Evolutionary conservation across 2,113 vertebrate species (phyloP), one percentile per base, ranked within the genome.

Genomic region (Psilopogon haemacephalus): DNA sequence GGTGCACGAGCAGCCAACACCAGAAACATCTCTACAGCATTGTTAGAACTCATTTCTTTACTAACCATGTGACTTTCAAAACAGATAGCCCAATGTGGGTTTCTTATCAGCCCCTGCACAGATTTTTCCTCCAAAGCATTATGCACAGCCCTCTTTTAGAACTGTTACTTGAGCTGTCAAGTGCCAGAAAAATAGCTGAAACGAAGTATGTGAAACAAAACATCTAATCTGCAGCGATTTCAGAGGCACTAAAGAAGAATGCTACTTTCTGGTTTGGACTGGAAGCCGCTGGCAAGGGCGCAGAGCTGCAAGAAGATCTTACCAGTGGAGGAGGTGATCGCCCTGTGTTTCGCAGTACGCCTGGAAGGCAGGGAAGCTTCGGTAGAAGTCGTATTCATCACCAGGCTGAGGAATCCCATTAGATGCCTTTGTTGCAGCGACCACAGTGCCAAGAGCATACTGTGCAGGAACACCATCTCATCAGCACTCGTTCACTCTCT

Each of bases 381-480:
- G 97, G 94, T 99, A 99, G 96, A 99, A 99, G 90, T 99, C 99
- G 18, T 98, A 99, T 32, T 99, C 99, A 5, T 99, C 99, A 0
- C 99, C 99, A 12, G 97, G 89, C 94, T 98, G 98, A 24, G 99
- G 99, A 2, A 99, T 97, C 50, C 97, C 94, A 0, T 97, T 98
- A 0, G 99, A 98, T 2, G 99, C 98, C 86, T 99, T 99, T 12
- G 99, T 99, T 7, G 98, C 98, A 5, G 98, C 97, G 35, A 99
- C 97, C 35, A 99, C 98, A 0, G 98, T 96, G 38, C 98, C 97
- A 5, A 99, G 96, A 46, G 98, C 99, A 46, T 99, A 95, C 99
- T 99, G 98, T 59, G 70, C 40, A 80, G 90, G 44, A 74, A 91
- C 3, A 87, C 2, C 15, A 2, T 0, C 0, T n/a, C 18, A 68